A percentile compares a stretch with the other conserved stretches of the same genome.
Conservation (phyloP, 2,888 invertebrate species). For the Labia minor region DNA sequence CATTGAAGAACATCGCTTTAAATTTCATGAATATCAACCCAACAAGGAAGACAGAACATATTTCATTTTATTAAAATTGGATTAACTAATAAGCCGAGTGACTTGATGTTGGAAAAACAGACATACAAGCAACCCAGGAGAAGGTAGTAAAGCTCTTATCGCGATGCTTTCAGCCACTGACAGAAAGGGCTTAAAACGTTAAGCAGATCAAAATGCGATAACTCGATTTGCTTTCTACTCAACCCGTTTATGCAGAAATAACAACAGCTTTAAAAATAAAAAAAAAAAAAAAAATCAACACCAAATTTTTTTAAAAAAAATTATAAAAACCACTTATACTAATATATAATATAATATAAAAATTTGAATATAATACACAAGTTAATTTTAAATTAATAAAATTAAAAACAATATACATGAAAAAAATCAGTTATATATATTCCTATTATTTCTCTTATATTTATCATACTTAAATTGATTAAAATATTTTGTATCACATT, state of each 20-base stretch:
- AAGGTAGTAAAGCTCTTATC: not conserved
- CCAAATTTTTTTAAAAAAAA: no score
- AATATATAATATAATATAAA: no score
- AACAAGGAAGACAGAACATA: not conserved
- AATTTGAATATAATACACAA: no score
- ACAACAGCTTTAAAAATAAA: no score
- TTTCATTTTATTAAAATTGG: not conserved
- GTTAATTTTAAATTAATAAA: no score
- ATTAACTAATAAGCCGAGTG: not conserved
- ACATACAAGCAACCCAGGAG: not conserved
- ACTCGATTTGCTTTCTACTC: not conserved
- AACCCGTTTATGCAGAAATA: not conserved
- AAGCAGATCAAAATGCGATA: not conserved
- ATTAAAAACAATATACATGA: no score
- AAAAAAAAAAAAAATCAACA: no score
- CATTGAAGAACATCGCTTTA: not conserved
- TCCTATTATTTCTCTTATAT: no score
- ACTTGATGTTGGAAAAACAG: not conserved
- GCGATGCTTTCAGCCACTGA: not conserved
- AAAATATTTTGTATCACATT: no score
- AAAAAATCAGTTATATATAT: no score
- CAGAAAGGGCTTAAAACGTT: not conserved
- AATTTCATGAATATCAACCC: not conserved
- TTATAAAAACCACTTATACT: no score
- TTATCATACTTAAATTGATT: no score